Evolutionary conservation across 2,888 invertebrate genomes (phyloP).

Genomic region (Cecidostiba fungosa): DNA sequence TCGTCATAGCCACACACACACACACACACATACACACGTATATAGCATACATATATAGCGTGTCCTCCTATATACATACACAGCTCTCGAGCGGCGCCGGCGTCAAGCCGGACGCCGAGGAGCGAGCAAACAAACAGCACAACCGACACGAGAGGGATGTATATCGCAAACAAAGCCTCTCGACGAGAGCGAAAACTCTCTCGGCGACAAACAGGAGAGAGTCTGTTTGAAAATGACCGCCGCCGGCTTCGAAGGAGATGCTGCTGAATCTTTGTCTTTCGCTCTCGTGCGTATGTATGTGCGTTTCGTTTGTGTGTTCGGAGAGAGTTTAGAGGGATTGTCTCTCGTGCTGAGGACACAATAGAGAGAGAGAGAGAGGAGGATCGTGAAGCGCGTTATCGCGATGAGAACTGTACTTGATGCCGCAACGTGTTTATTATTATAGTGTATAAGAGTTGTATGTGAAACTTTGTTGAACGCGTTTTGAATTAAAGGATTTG

Average conservation of each 20-base stretch:
- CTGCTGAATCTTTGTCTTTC: background rate
- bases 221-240: constrained; percentile 34
- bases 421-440: no score
- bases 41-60: no score
- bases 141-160: constrained; percentile 25
- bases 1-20: no score
- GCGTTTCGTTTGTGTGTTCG: background rate
- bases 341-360: background rate
- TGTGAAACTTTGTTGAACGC: no score
- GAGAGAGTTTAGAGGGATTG: background rate
- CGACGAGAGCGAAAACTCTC: background rate
- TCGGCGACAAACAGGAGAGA: background rate
- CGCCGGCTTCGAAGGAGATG: constrained; percentile 48
- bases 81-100: background rate
- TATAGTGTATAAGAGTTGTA: no score
- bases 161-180: constrained; percentile 34
- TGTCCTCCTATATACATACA: no score
- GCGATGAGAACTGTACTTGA: background rate
- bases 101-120: constrained; percentile 5
- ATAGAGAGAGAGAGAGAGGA: no score
- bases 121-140: background rate
- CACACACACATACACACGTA: no score
- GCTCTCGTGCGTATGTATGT: background rate
- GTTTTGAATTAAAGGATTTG: no score
- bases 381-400: background rate